Evolutionary conservation across 1,140 invertebrate species (phyloP).

Genomic region (Pseudobourletiella spinata): DNA sequence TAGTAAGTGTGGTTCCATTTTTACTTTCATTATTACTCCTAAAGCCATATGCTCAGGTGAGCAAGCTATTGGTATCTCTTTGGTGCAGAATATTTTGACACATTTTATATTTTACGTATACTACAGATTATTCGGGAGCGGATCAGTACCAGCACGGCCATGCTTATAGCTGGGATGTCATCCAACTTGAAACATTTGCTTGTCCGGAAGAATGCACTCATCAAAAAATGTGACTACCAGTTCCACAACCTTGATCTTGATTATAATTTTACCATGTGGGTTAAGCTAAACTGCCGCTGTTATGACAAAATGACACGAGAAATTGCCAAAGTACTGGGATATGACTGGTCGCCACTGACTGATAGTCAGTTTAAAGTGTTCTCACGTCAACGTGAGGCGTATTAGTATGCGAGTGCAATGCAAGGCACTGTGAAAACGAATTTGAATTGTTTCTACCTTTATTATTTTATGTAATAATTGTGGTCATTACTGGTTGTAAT

Average conservation of each 20-base stretch:
- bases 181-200: conserved; percentile 55
- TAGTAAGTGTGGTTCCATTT: conserved; percentile 43
- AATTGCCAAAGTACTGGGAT: conserved; percentile 57
- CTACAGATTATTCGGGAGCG: conserved; percentile 63
- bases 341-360: conserved; percentile 60
- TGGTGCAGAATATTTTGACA: not conserved
- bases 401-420: too few species aligned
- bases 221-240: conserved; percentile 59
- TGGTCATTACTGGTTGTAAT: too few species aligned
- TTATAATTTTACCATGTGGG: conserved; percentile 25
- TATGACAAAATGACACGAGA: conserved; percentile 58
- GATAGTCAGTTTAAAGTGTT: conserved; percentile 58
- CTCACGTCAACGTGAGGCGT: conserved; percentile 8
- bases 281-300: conserved; percentile 43
- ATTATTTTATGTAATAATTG: too few species aligned
- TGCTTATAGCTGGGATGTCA: conserved; percentile 59
- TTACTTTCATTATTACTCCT: too few species aligned
- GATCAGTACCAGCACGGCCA: conserved; percentile 66
- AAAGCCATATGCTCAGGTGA: too few species aligned
- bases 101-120: too few species aligned
- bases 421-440: too few species aligned
- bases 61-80: too few species aligned
- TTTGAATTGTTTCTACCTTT: too few species aligned
- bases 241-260: conserved; percentile 45
- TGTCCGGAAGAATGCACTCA: conserved; percentile 61